Percentiles rank a stretch among this genome's conserved stretches.
Conservation (phyloP, 1,140 invertebrate genomes). For the Heterodera carotae region DNA sequence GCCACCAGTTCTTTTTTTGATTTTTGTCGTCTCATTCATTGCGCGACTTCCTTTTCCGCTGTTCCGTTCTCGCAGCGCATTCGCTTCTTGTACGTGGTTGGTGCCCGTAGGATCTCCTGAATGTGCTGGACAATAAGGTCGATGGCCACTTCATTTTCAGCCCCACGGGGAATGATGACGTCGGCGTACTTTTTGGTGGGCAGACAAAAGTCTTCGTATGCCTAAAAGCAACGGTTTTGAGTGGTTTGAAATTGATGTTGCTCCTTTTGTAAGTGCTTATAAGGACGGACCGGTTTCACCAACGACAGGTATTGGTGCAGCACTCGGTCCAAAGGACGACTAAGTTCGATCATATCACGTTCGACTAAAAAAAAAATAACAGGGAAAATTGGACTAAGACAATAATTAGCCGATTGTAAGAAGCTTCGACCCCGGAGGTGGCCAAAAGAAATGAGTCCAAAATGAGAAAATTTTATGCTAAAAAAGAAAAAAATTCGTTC, state of each 20-base stretch:
- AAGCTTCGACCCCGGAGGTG: too few relatives aligned
- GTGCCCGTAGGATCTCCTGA: slow-evolving; percentile 38
- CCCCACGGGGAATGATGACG: slow-evolving; percentile 84
- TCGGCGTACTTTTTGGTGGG: slow-evolving; percentile 99
- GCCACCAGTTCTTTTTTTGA: too few relatives aligned
- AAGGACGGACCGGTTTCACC: slow-evolving; percentile 73
- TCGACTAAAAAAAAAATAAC: slow-evolving; percentile 49
- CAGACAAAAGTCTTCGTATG: slow-evolving; percentile 98
- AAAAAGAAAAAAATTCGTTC: too few relatives aligned
- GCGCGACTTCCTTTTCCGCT: too few relatives aligned
- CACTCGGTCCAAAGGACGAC: slow-evolving; percentile 87
- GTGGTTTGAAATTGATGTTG: background rate
- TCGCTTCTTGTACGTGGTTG: background rate
- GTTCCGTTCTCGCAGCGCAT: background rate
- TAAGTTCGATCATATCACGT: slow-evolving; percentile 73
- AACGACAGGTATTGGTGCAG: slow-evolving; percentile 94
- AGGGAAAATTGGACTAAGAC: slow-evolving; percentile 2
- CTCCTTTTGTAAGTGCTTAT: background rate
- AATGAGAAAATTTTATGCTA: too few relatives aligned
- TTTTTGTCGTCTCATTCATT: too few relatives aligned
- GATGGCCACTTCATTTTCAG: slow-evolving; percentile 46
- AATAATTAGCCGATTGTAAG: too few relatives aligned
- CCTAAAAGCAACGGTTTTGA: slow-evolving; percentile 94
- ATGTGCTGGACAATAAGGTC: slow-evolving; percentile 45
- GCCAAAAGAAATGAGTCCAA: too few relatives aligned